Base-by-base conservation (phyloP, 2,888 invertebrate genomes). In the Peribatodes rhomboidaria region DNA sequence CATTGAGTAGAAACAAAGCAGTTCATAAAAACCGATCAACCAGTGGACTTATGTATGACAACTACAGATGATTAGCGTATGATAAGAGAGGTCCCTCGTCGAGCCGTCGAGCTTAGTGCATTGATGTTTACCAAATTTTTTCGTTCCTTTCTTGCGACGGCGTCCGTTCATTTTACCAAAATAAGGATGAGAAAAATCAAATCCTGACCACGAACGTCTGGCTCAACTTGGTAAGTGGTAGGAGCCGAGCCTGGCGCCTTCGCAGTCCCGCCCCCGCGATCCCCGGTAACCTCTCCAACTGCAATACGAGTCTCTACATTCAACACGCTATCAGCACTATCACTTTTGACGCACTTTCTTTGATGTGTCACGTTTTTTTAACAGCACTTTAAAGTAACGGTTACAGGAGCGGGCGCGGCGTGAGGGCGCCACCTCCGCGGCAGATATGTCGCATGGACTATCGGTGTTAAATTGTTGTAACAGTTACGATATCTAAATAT, bases 141-240 rank as follows among this genome's bases (percentile, higher is more conserved):
- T 90, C 89, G 83, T 91, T 89, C 89, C 89, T 90, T 91, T 94
- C 92, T 91, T 89, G 90, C 91, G 89, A 86, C 87, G 85, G 88
- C 92, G 92, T 90, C 92, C 94, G 93, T 95, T 94, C 95, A 96
- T 93, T 96, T 88, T 81, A 88, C 91, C 91, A 87, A 91, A 90
- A 90, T 90, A 92, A 99, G 99, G 99, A 99, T 94, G 99, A 99
- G 96, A 99, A 99, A 96, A 98, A 98, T 95, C 98, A 98, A 96
- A 98, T 99, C 94, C 96, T 99, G 94, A 98, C 98, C 90, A 98
- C 98, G 94, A 99, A 98, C 95, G 97, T 98, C 94, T 99, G 98
- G 98, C 96, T 98, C 90, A 98, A 98, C 95, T 96, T 98, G 98
- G 98, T 98, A 96, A 98, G 98, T 97, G 94, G 94, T 94, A 90